Conservation (phyloP, 2,797 vertebrate genomes). For the Todus mexicanus region DNA sequence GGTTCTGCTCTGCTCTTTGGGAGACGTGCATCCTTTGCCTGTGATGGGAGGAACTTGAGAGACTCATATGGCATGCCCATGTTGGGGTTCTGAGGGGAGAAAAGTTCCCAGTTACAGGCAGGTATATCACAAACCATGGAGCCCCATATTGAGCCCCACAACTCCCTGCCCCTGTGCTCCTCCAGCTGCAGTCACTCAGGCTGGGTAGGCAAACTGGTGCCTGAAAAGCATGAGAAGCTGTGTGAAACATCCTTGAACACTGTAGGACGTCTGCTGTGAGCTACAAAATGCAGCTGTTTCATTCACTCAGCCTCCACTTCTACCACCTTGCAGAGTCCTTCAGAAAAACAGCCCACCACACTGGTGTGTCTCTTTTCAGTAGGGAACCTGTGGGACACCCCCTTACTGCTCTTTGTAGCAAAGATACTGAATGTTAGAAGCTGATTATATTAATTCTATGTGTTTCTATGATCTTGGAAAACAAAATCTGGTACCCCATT, state of each 20-base stretch:
- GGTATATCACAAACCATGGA: neutral
- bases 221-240: neutral
- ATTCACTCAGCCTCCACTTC: neutral
- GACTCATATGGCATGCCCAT: neutral
- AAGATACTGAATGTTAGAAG: neutral
- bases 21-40: neutral
- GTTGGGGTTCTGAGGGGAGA: neutral
- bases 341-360: neutral
- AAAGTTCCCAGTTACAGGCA: neutral
- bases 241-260: neutral
- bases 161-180: neutral
- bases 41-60: neutral
- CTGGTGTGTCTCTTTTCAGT: neutral
- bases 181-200: neutral
- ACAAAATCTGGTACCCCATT: neutral
- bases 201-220: neutral
- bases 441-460: neutral
- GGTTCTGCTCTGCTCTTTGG: neutral
- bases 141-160: fast-evolving
- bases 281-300: neutral
- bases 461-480: neutral
- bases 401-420: neutral
- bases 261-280: neutral
- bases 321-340: neutral
- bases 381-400: neutral